Base-by-base conservation (phyloP, 2,113 vertebrate genomes). In the Tetrao urogallus region DNA sequence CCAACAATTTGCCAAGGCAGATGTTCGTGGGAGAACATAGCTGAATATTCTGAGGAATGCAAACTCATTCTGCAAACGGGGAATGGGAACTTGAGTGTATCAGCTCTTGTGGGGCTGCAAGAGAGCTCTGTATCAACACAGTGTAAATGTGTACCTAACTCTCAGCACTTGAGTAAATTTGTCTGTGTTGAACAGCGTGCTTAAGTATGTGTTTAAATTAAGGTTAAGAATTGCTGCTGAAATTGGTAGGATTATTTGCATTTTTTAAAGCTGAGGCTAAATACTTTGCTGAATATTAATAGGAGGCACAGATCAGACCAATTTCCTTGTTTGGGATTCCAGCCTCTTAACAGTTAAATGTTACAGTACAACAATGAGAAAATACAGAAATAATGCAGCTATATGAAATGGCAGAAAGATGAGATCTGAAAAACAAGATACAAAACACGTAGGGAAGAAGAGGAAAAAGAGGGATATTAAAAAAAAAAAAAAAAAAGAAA, bases 81-180 rank as follows among this genome's bases (percentile, higher is more conserved):
- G 58, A 84, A 32, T 18, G 75, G 56, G 56, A 88, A 87, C 78
- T 78, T 64, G 60, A 76, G 17, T 34, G 3, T 60, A 67, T 56
- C 52, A 76, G 54, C 76, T 63, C 40, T 70, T 88, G 34, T 74
- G 56, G 61, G 52, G 45, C 32, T 77, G 56, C 52, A 56, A 22
- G 72, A 48, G 81, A 85, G 54, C 82, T 82, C 65, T 45, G 61
- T 91, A 91, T 78, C 79, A 71, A 34, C 63, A 79, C 79, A 66
- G 45, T 83, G 25, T 74, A 66, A 87, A 36, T 63, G 48, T 57
- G 48, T 84, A 81, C 61, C 70, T 88, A 63, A 90, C 74, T 96
- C 78, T 34, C 58, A 89, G 89, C 85, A 91, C 93, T 91, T 88
- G 57, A 95, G 72, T 83, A 94, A 97, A 94, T 94, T 89, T 94